Conservation (phyloP, 2,888 invertebrate genomes). For the Hecatera dysodea region DNA sequence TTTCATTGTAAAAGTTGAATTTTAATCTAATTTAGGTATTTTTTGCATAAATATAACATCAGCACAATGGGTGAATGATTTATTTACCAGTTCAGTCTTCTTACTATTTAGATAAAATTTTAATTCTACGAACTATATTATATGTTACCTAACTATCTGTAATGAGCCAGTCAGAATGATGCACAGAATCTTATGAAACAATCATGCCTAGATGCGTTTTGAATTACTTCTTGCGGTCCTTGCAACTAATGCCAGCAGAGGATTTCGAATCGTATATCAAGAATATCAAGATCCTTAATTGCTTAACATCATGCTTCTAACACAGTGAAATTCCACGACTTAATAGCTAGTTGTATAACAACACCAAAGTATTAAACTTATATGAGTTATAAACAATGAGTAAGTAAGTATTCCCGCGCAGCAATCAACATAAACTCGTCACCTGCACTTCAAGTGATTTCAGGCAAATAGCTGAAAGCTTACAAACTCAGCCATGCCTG, state of each 20-base stretch:
- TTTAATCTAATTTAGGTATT: not conserved
- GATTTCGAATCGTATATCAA: not conserved
- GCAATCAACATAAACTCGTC: constrained; percentile 29
- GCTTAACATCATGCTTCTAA: not conserved
- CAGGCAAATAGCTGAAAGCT: constrained; percentile 23
- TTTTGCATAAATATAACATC: not conserved
- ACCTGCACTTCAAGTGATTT: constrained; percentile 29
- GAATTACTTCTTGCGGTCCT: not conserved
- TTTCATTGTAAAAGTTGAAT: not conserved
- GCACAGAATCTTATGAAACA: not conserved
- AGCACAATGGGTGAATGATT: not conserved
- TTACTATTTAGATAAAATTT: not conserved
- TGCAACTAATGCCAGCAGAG: not conserved
- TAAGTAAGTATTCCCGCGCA: constrained; percentile 21
- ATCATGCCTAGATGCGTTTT: constrained; percentile 1
- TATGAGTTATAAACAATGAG: constrained; percentile 48
- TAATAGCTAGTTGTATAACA: constrained; percentile 31
- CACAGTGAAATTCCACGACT: constrained; percentile 18
- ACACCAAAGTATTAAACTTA: constrained; percentile 41
- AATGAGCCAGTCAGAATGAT: not conserved
- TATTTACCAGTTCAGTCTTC: not conserved
- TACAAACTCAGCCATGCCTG: constrained; percentile 7
- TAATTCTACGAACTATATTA: not conserved
- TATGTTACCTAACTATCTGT: not conserved
- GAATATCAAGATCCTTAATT: not conserved